Conservation (phyloP, 2,113 vertebrate species). For the Accipiter virgatus region DNA sequence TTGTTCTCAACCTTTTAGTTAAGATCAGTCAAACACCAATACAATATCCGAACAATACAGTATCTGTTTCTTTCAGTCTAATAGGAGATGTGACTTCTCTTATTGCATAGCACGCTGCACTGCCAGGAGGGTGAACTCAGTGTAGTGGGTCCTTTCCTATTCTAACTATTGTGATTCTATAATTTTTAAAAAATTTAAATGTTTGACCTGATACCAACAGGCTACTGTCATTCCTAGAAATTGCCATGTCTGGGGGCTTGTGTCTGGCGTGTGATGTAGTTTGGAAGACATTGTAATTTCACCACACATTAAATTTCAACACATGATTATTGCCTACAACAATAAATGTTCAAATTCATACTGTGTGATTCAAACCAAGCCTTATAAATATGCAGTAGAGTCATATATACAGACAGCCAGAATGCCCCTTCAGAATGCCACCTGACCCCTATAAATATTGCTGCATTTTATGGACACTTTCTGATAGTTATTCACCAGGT, state of each 20-base stretch:
- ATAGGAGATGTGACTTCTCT: neutral
- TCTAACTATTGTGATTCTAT: neutral
- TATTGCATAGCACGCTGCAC: rapidly evolving
- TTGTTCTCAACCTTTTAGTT: slow-evolving; percentile 26
- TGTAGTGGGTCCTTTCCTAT: neutral
- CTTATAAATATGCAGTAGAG: slow-evolving; percentile 25
- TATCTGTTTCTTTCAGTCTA: neutral
- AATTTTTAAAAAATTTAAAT: neutral
- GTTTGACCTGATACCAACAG: neutral
- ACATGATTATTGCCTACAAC: neutral
- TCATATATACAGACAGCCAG: neutral
- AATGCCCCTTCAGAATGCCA: neutral
- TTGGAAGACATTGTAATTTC: neutral
- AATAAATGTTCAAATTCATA: slow-evolving; percentile 12
- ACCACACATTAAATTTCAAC: neutral
- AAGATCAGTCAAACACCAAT: neutral
- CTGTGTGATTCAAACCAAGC: neutral
- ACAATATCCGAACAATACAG: neutral
- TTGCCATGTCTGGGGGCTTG: neutral
- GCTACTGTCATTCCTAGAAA: neutral
- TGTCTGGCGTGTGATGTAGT: neutral
- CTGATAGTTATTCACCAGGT: neutral
- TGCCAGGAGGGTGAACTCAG: neutral
- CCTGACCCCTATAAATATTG: slow-evolving; percentile 18
- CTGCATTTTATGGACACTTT: neutral